Percentiles rank a stretch among this genome's conserved stretches.
Conservation (phyloP, 2,113 vertebrate genomes). For the Tupaia tana region DNA sequence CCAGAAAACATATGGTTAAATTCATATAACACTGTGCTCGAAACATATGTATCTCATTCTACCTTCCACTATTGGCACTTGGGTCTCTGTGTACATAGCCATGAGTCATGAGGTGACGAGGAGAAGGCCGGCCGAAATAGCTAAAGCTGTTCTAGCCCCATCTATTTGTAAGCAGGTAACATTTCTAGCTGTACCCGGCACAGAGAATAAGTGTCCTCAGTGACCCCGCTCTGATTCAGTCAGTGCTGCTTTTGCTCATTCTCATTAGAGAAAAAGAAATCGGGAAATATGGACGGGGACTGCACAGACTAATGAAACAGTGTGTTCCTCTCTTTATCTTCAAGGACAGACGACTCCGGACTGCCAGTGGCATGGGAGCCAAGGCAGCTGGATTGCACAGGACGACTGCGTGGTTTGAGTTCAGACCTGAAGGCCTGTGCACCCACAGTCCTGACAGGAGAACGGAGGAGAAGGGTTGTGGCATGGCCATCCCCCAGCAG, state of each 20-base stretch:
- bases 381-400: too few species aligned
- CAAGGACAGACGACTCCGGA: not conserved
- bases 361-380: too few species aligned
- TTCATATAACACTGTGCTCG: not conserved
- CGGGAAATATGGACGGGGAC: constrained; percentile 47
- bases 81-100: too few species aligned
- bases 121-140: too few species aligned
- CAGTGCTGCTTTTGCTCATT: not conserved
- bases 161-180: not conserved
- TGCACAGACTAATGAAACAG: not conserved
- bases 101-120: too few species aligned
- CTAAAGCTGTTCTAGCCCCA: not conserved
- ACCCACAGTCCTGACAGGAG: too few species aligned
- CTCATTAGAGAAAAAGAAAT: not conserved
- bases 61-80: not conserved
- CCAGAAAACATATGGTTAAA: not conserved
- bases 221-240: not conserved
- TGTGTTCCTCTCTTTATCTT: not conserved
- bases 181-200: not conserved
- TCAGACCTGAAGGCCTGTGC: too few species aligned
- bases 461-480: too few species aligned
- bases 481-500: too few species aligned
- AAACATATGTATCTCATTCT: not conserved
- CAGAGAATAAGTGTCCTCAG: not conserved
- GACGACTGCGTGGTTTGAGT: too few species aligned